Evolutionary conservation across 2,888 invertebrate species (phyloP), one percentile per base, ranked within the genome.

Genomic region (Megamerina dolium): DNA sequence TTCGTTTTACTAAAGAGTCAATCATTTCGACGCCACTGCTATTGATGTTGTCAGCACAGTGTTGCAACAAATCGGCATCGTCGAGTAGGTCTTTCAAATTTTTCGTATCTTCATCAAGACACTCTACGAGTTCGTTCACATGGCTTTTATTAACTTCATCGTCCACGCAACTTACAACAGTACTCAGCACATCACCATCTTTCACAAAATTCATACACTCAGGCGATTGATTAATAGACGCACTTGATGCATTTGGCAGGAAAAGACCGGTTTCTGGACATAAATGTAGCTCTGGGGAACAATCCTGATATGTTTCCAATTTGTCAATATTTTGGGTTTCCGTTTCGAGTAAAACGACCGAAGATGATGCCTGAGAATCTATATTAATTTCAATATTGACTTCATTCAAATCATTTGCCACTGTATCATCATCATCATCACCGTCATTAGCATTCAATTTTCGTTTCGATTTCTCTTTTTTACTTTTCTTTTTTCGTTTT

Each of bases 1-100:
- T 78, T 46, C 77, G 76, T 56, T 79, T 77, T 4, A 80, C 78
- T 35, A 80, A 68, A 2, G 79, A 79, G 56, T 80, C 79, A 2
- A 80, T 71, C 43, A 80, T 63, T 32, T 76, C 78, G 3, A 64
- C 64, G 5, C 68, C 72, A 37, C 57, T 64, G n/a, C n/a, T n/a
- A 54, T 67, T 70, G 16, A 65, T 66, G 53, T 78, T 77, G 27
- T 67, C 66, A 33, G 60, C 61, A 49, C 69, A 69, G 33, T 68
- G 61, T 37, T 68, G 68, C 23, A 70, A 43, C 26, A 70, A 53
- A 43, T 70, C 68, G 5, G 68, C 68, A 42, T 68, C 67, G 35
- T 70, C 70, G 4, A 70, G 51, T 23, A 70, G 55, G 54, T 70
- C 68, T 47, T 68, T 69, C 1, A 70, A 57, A 52, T 70, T 68